These are phyloP conservation scores for Volucella inanis DNA, from an alignment of 2,888 invertebrate genomes.

Conservation along the genomic window DNA sequence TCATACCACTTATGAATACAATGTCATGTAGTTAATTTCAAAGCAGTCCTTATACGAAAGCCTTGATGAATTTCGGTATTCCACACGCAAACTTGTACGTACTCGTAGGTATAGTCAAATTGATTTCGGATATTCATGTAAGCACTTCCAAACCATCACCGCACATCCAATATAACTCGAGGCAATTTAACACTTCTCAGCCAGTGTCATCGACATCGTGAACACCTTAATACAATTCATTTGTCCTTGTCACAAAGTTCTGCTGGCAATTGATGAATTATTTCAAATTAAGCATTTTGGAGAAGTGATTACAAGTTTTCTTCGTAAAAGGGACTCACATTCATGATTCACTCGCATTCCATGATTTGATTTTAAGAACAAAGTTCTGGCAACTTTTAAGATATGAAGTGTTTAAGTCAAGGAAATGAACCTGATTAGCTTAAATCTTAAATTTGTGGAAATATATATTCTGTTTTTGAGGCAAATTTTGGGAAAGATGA, in stretches of 20 bases:
- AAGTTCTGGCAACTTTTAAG: conserved; percentile 17
- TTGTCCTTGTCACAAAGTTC: conserved; percentile 4
- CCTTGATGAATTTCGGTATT: no score
- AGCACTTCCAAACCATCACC: neutral
- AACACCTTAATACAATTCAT: conserved; percentile 41
- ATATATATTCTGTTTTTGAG: neutral
- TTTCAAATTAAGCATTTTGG: conserved; percentile 2
- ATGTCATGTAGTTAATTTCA: conserved; percentile 15
- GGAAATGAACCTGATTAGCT: no score
- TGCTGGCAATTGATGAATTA: conserved; percentile 19
- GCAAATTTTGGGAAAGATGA: neutral
- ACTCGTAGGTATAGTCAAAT: conserved; percentile 14
- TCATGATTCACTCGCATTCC: no score
- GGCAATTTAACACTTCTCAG: conserved; percentile 8
- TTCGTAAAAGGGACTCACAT: neutral
- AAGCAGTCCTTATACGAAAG: neutral
- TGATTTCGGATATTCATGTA: conserved; percentile 35
- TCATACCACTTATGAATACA: no score
- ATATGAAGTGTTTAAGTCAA: neutral
- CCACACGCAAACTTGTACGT: no score
- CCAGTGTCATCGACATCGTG: conserved; percentile 31
- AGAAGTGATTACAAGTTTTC: neutral
- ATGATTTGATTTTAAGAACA: neutral
- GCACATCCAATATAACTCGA: neutral
- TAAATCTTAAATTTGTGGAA: neutral